Base-by-base conservation (phyloP, 2,113 vertebrate genomes). In the Chinchilla lanigera region DNA sequence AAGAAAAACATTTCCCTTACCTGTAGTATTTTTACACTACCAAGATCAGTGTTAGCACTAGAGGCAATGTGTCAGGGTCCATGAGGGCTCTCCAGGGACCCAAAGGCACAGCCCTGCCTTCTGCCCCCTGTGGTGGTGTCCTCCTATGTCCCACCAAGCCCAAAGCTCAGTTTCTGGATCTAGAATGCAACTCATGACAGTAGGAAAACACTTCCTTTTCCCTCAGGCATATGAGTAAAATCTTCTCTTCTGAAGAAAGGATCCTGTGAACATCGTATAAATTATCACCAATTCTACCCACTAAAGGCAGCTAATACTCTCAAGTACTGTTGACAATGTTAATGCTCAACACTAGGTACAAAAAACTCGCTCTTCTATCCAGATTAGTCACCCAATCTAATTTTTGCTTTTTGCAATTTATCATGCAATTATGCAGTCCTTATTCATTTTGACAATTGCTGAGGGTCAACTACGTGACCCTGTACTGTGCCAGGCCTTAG, bases 11-110 rank as follows among this genome's bases (percentile, higher is more conserved):
- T 78, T 93, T 69, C 67, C 10, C 13, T 65, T 84, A 67, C n/a
- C n/a, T 87, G 50, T 35, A 90, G 60, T 82, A 87, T 61, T 97
- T 96, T 93, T 83, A 97, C 3, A 84, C 6, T 44, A 87, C 54
- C 56, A 65, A 67, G 26, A 81, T 86, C 54, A 81, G 41, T 65
- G 58, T 80, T 89, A 87, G 9, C 22, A 77, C 67, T 41, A 35
- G 90, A 82, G 86, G 19, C 65, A 38, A 71, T 5, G 0, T 85
- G 41, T 69, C 61, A 80, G 81, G 83, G 41, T 77, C 73, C 22
- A 19, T 93, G 10, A 82, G 50, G 30, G 28, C 41, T 93, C 82
- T 16, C 44, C 52, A 19, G 77, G 38, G 75, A 86, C 75, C 81
- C 80, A 73, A 22, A 81, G 33, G 80, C 22, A 61, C 17, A 54